phyloP scores from a whole-genome alignment of 2,113 vertebrate species.

The Antechinus stuartii region DNA sequence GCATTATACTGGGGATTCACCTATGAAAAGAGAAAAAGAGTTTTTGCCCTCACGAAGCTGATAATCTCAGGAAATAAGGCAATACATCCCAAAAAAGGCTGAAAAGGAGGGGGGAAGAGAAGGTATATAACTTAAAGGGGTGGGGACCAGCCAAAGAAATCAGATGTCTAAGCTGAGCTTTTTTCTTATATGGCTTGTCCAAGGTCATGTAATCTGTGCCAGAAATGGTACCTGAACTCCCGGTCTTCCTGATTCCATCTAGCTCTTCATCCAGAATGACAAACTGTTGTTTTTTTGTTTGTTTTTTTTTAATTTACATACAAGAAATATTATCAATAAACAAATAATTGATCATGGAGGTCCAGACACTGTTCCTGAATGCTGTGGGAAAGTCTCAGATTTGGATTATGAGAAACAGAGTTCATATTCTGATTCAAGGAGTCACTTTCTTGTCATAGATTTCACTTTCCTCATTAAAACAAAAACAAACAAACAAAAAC shows the following conservation, averaged over 20 bases:
- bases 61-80: neutral
- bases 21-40: neutral
- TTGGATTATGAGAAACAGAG: neutral
- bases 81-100: neutral
- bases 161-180: neutral
- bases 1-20: neutral
- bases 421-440: neutral
- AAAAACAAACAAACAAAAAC: neutral
- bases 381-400: neutral
- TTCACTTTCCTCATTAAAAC: neutral
- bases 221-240: neutral
- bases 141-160: neutral
- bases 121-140: too few species aligned
- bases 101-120: neutral
- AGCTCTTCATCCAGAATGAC: neutral
- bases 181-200: neutral
- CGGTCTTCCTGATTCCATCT: neutral
- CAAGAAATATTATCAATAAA: neutral
- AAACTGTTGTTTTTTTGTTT: neutral
- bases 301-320: neutral
- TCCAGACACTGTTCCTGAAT: neutral
- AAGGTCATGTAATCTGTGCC: neutral
- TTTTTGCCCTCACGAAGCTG: neutral
- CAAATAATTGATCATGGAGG: neutral
- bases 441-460: neutral